phyloP scores from a whole-genome alignment of 2,797 vertebrate species.

The Limosa lapponica region DNA sequence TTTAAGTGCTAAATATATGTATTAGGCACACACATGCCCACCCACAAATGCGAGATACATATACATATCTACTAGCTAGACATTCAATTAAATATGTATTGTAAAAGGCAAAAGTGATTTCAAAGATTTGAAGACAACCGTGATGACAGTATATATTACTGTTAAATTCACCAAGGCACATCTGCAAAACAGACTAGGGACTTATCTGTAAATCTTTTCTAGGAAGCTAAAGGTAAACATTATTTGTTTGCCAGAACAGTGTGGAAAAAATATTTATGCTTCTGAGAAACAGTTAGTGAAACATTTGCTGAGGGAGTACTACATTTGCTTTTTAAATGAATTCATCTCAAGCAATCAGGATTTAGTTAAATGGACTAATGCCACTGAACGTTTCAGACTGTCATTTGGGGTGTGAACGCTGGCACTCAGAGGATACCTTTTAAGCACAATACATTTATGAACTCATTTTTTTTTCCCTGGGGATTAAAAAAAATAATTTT shows the following conservation, averaged over 20 bases:
- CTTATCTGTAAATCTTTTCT: conserved; percentile 58
- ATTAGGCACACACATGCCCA: conserved; percentile 65
- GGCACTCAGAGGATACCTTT: conserved; percentile 48
- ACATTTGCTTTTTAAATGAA: conserved; percentile 63
- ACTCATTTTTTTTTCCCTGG: conserved; percentile 23
- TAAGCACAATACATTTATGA: conserved; percentile 50
- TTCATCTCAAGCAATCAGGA: conserved; percentile 39
- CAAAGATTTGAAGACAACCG: conserved; percentile 67
- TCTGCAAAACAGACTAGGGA: conserved; percentile 73
- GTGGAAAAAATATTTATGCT: conserved; percentile 56
- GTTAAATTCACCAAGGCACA: conserved; percentile 68
- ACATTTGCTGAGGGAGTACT: conserved; percentile 55
- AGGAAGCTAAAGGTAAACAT: conserved; percentile 57
- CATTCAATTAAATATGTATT: conserved; percentile 69
- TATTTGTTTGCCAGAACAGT: conserved; percentile 50
- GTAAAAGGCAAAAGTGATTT: conserved; percentile 68
- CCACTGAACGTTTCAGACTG: conserved; percentile 6
- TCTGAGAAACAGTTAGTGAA: conserved; percentile 34
- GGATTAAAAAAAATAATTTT: conserved; percentile 59
- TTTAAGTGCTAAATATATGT: conserved; percentile 62
- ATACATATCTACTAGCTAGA: conserved; percentile 71
- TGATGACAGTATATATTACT: conserved; percentile 63
- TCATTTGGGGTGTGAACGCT: conserved; percentile 25
- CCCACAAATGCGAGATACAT: conserved; percentile 68
- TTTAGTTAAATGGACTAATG: conserved; percentile 55